A percentile compares a stretch with the other conserved stretches of the same genome.
These are phyloP conservation scores for Nothoprocta perdicaria DNA, from an alignment of 2,113 vertebrate genomes.

Conservation along the genomic window DNA sequence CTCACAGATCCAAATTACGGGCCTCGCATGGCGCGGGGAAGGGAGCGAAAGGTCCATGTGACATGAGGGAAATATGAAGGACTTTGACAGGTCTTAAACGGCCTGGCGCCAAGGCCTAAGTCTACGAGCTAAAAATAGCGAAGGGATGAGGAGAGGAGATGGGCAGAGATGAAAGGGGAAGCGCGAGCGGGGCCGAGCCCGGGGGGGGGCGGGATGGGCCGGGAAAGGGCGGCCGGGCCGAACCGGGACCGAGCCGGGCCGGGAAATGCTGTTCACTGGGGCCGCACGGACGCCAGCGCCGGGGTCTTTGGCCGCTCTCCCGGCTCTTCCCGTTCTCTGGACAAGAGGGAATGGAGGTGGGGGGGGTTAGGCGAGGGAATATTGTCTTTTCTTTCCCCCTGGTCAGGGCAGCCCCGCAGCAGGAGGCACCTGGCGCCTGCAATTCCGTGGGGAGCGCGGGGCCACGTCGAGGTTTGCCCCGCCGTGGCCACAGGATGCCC, in stretches of 20 bases:
- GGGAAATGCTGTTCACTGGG: accelerated
- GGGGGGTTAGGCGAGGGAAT: too few species aligned
- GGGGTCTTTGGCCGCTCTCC: not conserved
- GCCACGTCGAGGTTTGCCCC: not conserved
- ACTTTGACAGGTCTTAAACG: conserved; percentile 97
- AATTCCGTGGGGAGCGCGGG: not conserved
- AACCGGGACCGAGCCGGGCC: not conserved
- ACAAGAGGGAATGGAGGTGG: not conserved
- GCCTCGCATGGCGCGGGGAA: conserved; percentile 72
- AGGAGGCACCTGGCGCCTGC: not conserved
- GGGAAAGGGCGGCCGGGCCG: not conserved
- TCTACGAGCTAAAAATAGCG: conserved; percentile 92
- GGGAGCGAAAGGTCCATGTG: conserved; percentile 86
- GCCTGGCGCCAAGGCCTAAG: conserved; percentile 93
- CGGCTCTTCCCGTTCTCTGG: not conserved
- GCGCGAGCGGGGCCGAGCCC: conserved; percentile 46
- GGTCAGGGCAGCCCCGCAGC: not conserved
- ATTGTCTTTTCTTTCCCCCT: not conserved
- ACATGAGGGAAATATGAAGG: conserved; percentile 93
- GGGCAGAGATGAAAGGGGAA: conserved; percentile 84
- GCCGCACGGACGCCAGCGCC: not conserved
- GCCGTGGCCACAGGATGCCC: not conserved
- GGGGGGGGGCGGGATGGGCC: not conserved
- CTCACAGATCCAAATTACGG: conserved; percentile 70
- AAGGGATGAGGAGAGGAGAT: conserved; percentile 86